Evolutionary conservation across 2,113 vertebrate genomes (phyloP).

Genomic region (Pseudopipra pipra): DNA sequence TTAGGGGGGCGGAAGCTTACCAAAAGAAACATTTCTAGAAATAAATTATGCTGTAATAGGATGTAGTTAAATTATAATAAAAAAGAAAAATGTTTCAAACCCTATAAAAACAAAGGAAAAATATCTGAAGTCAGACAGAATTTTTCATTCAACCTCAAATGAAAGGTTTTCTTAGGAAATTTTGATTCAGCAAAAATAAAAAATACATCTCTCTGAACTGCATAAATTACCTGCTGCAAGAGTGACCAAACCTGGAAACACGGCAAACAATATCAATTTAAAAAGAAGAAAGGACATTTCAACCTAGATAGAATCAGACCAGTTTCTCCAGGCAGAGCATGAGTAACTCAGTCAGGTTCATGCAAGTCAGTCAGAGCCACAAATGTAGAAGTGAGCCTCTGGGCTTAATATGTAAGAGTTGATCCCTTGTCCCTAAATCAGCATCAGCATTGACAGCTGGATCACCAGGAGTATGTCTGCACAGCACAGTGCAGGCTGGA

Average conservation of each 20-base stretch:
- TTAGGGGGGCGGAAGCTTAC: background rate
- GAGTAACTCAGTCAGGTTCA: constrained; percentile 22
- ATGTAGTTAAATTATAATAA: background rate
- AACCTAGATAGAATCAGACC: background rate
- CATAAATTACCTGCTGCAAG: background rate
- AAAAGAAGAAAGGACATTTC: background rate
- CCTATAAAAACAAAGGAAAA: background rate
- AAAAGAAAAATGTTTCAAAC: background rate
- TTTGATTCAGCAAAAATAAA: background rate
- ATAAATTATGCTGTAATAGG: background rate
- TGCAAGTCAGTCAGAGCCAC: background rate
- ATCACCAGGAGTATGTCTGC: background rate
- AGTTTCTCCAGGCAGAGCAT: background rate
- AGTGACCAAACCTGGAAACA: background rate
- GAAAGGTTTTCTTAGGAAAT: background rate
- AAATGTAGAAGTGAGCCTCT: constrained; percentile 29
- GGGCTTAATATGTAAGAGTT: constrained; percentile 11
- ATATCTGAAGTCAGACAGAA: background rate
- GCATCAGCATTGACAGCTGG: background rate
- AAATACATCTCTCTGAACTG: background rate
- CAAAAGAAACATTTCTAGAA: background rate
- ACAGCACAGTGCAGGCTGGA: background rate
- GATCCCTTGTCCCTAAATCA: constrained; percentile 25
- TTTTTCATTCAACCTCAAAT: background rate
- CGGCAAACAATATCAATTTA: background rate